Base-by-base conservation (phyloP, 2,113 vertebrate genomes). In the Bagarius yarrelli region DNA sequence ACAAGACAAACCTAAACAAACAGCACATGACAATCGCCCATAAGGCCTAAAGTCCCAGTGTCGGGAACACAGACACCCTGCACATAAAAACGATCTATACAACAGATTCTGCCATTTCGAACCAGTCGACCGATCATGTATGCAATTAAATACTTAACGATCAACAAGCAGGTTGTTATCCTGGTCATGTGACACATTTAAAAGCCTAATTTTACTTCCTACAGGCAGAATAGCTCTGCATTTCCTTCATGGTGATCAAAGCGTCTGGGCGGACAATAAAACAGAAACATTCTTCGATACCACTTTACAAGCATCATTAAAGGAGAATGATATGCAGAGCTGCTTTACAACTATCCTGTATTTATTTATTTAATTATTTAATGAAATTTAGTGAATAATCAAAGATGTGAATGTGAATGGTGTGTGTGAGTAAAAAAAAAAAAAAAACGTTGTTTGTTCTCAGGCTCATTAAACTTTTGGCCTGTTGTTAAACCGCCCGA, bases 301-400 rank as follows among this genome's bases (percentile, higher is more conserved):
- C 12, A 23, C 59, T 85, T 85, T 77, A 85, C 11, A 27, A 82
- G 84, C 72, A 15, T 74, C 66, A 25, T 32, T 81, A 67, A 83
- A 85, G 60, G 15, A 76, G 55, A 61, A 53, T 40, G 79, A 81
- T 60, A 79, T 69, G 50, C 63, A 57, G 63, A 66, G 23, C 52
- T 36, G 34, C 73, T 83, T 80, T 81, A 81, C 25, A 32, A 67
- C 60, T n/a, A 0, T n/a, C n/a, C 80, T 83, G 80, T 72, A 66
- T 76, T 69, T 47, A 47, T 47, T 76, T 82, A 60, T n/a, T 50
- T 52, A 52, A 3, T 72, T 6, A 13, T 21, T 21, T 72, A 53
- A 0, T 27, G 30, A 36, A 40, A 60, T 61, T 3, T 36, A 27
- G 36, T 56, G 70, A 80, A 77, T 16, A 61, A 60, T 60, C 44